Evolutionary conservation across 2,113 vertebrate species (phyloP), one percentile per base, ranked within the genome.

Genomic region (Egretta garzetta): DNA sequence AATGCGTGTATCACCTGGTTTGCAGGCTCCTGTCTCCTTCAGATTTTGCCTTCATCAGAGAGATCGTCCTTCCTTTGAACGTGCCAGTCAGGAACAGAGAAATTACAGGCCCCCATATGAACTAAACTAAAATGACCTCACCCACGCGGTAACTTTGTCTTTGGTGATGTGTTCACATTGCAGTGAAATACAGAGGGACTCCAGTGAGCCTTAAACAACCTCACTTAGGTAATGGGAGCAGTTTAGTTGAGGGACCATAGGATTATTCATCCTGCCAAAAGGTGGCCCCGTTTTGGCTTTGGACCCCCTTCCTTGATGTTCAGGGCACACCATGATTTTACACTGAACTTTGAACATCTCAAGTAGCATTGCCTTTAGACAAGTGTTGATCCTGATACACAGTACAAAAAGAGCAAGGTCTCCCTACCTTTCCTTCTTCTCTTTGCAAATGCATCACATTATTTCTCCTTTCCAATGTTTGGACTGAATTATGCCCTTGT

Each of bases 101-200:
- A 58, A 63, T 53, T 33, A 32, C 17, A 37, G 45, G 6, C 0
- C 1, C 4, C 2, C 1, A 0, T 3, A 8, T 5, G 58, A 86
- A 59, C 10, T 26, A n/a, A 76, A 73, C 8, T 37, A 43, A 24
- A 39, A 41, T 0, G 2, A 19, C 47, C 23, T 58, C 50, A 28
- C 15, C 41, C 58, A 2, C 0, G 41, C 2, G 4, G 32, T 50
- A 80, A 2, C 12, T 12, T 27, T 32, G 14, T 8, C n/a, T 43
- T 30, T 70, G 63, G 16, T 20, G 68, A 16, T 9, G 28, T 6
- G 15, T 6, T 81, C 72, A 28, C 37, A 1, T 2, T 33, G 30
- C 35, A 64, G 49, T 39, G 76, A 74, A 79, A 53, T 14, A 7
- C 0, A 1, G 12, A 45, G 45, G 18, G 28, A 19, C 16, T 39